phyloP scores from a whole-genome alignment of 1,140 invertebrate species.

The Hyles euphorbiae region DNA sequence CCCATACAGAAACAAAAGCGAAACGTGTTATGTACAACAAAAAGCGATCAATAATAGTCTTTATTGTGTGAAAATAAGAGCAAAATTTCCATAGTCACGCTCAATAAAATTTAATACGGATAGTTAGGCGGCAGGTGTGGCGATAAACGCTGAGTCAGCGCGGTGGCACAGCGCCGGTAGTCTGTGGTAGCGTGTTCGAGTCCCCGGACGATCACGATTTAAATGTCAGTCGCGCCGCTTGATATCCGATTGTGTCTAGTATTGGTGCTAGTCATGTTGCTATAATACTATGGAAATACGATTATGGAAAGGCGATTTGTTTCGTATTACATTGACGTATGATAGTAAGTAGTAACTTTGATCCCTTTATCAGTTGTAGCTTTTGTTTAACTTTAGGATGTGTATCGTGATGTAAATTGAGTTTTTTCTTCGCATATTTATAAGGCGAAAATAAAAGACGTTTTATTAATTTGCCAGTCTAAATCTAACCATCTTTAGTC shows the following conservation, averaged over 20 bases:
- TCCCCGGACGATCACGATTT: slow-evolving; percentile 67
- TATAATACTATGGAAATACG: slow-evolving; percentile 50
- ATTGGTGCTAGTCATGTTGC: slow-evolving; percentile 47
- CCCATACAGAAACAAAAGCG: not conserved
- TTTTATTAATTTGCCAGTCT: too few species aligned
- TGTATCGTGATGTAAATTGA: too few species aligned
- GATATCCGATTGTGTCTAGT: slow-evolving; percentile 59
- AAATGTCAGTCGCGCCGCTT: slow-evolving; percentile 69
- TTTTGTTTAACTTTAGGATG: too few species aligned
- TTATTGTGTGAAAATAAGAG: not conserved
- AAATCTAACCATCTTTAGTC: too few species aligned
- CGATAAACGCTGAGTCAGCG: slow-evolving; percentile 57
- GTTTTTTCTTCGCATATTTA: not conserved
- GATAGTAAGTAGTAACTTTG: not conserved
- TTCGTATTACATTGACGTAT: slow-evolving; percentile 16
- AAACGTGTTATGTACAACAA: not conserved
- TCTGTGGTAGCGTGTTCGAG: slow-evolving; percentile 64
- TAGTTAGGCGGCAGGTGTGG: slow-evolving; percentile 53
- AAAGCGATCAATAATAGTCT: not conserved
- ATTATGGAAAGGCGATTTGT: slow-evolving; percentile 15
- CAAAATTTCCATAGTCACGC: not conserved
- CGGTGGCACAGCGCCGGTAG: slow-evolving; percentile 62
- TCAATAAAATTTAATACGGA: slow-evolving; percentile 5
- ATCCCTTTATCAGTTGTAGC: too few species aligned
- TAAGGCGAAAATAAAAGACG: too few species aligned